phyloP scores from a whole-genome alignment of 1,140 invertebrate genomes.

The Sycophila sp. region DNA sequence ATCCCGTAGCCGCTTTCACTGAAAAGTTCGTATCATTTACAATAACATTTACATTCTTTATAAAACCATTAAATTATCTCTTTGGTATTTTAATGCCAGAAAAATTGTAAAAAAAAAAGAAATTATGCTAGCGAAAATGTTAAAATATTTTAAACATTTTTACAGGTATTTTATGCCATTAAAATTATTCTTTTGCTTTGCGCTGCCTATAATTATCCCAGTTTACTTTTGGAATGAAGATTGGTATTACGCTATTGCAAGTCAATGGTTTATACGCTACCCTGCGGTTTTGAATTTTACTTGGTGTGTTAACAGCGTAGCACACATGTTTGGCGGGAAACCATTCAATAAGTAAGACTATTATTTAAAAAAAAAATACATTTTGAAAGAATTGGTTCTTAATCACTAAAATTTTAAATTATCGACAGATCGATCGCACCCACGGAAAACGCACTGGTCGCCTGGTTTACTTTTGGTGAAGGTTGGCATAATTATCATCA shows the following conservation, averaged over 20 bases:
- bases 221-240: slow-evolving; percentile 87
- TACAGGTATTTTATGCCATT: too few species aligned
- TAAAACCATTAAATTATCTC: slow-evolving; percentile 21
- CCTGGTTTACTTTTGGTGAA: slow-evolving; percentile 80
- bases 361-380: neutral
- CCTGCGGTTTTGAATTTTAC: slow-evolving; percentile 88
- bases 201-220: slow-evolving; percentile 86
- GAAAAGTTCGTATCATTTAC: slow-evolving; percentile 74
- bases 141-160: too few species aligned
- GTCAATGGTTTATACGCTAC: slow-evolving; percentile 87
- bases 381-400: too few species aligned
- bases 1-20: slow-evolving; percentile 88
- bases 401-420: neutral
- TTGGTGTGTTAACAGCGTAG: slow-evolving; percentile 95
- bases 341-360: slow-evolving; percentile 87
- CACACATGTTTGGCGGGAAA: slow-evolving; percentile 90
- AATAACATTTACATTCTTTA: neutral
- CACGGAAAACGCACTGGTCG: slow-evolving; percentile 76
- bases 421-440: slow-evolving; percentile 77
- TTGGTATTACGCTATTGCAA: slow-evolving; percentile 81
- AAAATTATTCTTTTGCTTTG: slow-evolving; percentile 85
- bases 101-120: too few species aligned
- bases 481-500: slow-evolving; percentile 98
- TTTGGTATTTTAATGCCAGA: slow-evolving; percentile 89
- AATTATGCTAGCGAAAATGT: too few species aligned